A percentile compares a stretch with the other conserved stretches of the same genome.
Conservation (phyloP, 2,797 vertebrate genomes). For the Notamacropus eugenii region DNA sequence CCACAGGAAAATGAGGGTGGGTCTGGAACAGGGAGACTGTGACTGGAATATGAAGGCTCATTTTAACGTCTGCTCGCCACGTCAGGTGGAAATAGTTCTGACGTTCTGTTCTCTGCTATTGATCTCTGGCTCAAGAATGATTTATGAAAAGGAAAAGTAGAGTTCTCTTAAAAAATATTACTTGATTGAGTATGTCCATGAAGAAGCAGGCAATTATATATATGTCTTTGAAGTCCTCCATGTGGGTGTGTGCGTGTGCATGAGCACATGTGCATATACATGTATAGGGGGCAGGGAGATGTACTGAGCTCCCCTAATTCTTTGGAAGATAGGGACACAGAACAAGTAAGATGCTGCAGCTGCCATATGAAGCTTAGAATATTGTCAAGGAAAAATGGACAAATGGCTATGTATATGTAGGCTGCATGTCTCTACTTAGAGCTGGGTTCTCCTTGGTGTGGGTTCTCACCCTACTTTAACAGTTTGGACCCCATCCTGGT, state of each 20-base stretch:
- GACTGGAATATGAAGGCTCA: neutral
- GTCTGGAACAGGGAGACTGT: neutral
- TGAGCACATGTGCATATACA: neutral
- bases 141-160: constrained; percentile 28
- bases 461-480: neutral
- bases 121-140: constrained; percentile 12
- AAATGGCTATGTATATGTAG: neutral
- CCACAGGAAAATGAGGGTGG: neutral
- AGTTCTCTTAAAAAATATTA: neutral
- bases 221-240: neutral
- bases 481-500: neutral
- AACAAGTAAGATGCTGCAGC: constrained; percentile 3
- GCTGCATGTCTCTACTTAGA: neutral
- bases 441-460: neutral
- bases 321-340: neutral
- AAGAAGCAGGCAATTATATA: neutral
- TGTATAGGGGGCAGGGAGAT: neutral
- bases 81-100: constrained; percentile 18
- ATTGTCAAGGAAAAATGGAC: neutral
- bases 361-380: constrained; percentile 11
- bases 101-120: neutral
- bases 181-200: neutral
- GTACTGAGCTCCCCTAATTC: neutral
- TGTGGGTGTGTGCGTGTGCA: neutral
- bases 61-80: constrained; percentile 28